These are phyloP conservation scores for Pogonocherus hispidulus DNA, from an alignment of 2,888 invertebrate species.

Conservation along the genomic window DNA sequence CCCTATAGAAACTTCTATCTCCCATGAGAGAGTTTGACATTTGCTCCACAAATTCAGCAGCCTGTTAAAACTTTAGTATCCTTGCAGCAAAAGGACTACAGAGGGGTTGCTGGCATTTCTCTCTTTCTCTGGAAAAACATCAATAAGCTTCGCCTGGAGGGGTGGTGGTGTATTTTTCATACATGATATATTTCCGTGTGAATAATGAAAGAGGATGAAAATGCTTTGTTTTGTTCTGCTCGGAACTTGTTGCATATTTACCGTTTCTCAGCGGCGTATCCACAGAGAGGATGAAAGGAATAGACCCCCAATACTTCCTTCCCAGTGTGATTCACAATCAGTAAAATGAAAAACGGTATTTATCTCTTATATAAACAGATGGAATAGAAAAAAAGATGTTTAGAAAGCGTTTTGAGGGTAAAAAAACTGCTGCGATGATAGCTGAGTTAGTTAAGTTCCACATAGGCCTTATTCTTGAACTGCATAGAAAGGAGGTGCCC, in stretches of 20 bases:
- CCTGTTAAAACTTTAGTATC: constrained; percentile 8
- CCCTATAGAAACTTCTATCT: constrained; percentile 1
- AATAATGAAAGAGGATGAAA: background rate
- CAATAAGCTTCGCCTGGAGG: background rate
- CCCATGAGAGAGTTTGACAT: constrained; percentile 8
- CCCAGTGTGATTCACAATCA: too few relatives aligned
- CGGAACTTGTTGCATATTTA: background rate
- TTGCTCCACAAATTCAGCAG: constrained; percentile 14
- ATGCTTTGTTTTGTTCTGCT: background rate
- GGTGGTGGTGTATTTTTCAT: background rate
- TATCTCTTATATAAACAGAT: too few relatives aligned
- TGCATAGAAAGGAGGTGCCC: too few relatives aligned
- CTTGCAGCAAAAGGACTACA: background rate
- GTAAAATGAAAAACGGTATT: too few relatives aligned
- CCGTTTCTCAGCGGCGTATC: background rate
- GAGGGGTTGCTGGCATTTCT: background rate
- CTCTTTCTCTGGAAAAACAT: background rate
- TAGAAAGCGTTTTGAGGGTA: too few relatives aligned
- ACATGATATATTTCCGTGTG: background rate
- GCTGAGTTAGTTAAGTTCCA: too few relatives aligned
- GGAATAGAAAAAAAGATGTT: too few relatives aligned
- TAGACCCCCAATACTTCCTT: too few relatives aligned
- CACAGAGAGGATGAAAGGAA: too few relatives aligned
- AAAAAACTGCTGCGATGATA: too few relatives aligned
- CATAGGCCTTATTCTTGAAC: too few relatives aligned